phyloP scores from a whole-genome alignment of 2,797 vertebrate genomes.

The Malacoctenus gilli region DNA sequence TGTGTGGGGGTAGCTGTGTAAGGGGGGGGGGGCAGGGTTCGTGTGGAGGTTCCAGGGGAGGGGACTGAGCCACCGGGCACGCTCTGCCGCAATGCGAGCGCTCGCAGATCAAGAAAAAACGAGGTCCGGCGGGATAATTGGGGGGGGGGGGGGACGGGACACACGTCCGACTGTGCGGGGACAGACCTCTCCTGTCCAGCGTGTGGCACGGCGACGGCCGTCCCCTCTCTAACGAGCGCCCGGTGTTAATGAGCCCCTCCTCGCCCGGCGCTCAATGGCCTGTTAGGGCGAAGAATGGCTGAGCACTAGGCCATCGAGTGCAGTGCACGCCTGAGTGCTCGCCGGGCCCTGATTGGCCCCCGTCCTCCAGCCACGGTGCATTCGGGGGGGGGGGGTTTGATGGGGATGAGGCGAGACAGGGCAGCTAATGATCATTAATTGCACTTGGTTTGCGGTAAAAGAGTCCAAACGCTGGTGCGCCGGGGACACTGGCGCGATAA shows the following conservation, averaged over 20 bases:
- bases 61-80: constrained; percentile 74
- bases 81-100: constrained; percentile 84
- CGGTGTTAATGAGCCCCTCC: constrained; percentile 75
- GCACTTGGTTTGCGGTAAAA: constrained; percentile 88
- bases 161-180: constrained; percentile 85
- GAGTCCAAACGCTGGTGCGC: constrained; percentile 84
- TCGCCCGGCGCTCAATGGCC: constrained; percentile 87
- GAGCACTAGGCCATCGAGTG: constrained; percentile 83
- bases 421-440: constrained; percentile 98
- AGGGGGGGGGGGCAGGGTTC: constrained; percentile 32
- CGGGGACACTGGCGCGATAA: constrained; percentile 80
- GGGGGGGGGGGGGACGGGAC: too few relatives aligned
- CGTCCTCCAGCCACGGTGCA: constrained; percentile 35
- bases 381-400: constrained; percentile 85
- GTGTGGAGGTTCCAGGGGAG: constrained; percentile 41
- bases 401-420: constrained; percentile 88
- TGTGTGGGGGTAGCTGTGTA: not conserved
- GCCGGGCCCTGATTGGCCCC: constrained; percentile 81
- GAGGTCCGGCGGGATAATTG: constrained; percentile 87
- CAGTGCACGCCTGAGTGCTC: constrained; percentile 84
- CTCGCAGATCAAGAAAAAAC: constrained; percentile 82
- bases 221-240: constrained; percentile 74
- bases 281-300: constrained; percentile 89
- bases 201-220: constrained; percentile 89
- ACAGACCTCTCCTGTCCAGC: constrained; percentile 87